Evolutionary conservation across 2,888 invertebrate genomes (phyloP), one percentile per base, ranked within the genome.

Genomic region (Rhingia rostrata): DNA sequence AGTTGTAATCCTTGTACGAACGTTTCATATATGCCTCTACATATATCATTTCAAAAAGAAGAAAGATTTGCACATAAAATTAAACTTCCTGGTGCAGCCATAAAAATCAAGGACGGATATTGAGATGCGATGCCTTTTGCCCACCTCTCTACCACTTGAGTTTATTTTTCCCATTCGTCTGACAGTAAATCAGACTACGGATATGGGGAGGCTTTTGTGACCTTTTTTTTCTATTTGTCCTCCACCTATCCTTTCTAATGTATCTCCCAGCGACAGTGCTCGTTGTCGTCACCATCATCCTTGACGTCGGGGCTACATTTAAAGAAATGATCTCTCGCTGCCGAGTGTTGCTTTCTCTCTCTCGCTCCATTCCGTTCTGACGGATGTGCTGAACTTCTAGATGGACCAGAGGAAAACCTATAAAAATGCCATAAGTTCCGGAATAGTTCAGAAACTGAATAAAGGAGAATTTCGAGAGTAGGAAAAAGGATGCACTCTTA

Each of bases 381-480:
- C 70, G 70, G 63, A 80, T 75, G 64, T 49, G 41, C 35, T 22
- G 22, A 72, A 56, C 51, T 30, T 32, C 10, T 22, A 41, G 35
- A 70, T 70, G 66, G 83, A 79, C 49, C 54, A 69, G 47, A 49
- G 63, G 74, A 74, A 69, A 69, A 79, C 79, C 80, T 79, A 84
- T 79, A 79, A 79, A 83, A 83, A 73, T 69, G 66, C 72, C 72
- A 56, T 72, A 82, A 83, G 73, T 79, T 79, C 83, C 83, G 80
- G 83, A 70, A 84, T 70, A 70, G 74, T 64, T 73, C 47, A 51
- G 69, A 64, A 22, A 49, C 37, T 60, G 73, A 74, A 79, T 73
- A 14, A n/a, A 60, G 35, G 56, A 9, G 66, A 32, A 67, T 39
- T 22, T 43, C 4, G 32, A 39, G 45, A 22, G 47, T 12, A 39